Evolutionary conservation across 2,797 vertebrate genomes (phyloP).

Genomic region (Syndactyla subalaris): DNA sequence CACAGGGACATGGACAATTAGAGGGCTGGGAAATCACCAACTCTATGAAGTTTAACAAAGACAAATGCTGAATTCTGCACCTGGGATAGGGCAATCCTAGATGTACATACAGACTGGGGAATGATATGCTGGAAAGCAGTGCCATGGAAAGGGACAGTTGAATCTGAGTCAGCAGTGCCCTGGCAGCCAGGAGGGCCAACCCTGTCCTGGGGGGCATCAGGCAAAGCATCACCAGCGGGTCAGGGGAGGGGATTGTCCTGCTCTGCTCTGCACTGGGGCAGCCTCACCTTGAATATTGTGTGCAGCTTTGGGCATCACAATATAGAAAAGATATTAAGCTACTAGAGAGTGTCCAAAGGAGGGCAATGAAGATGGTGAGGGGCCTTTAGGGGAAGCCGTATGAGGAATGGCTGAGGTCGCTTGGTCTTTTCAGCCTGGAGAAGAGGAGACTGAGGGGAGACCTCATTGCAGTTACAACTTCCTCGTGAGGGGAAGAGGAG

Average conservation of each 20-base stretch:
- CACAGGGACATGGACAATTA: not conserved
- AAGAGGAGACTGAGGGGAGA: not conserved
- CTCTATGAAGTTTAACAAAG: not conserved
- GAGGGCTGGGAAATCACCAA: not conserved
- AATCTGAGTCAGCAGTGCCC: not conserved
- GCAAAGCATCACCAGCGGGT: accelerated
- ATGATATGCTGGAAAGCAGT: not conserved
- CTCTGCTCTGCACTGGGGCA: not conserved
- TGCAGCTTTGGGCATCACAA: accelerated
- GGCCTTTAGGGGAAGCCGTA: accelerated
- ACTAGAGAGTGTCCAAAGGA: not conserved
- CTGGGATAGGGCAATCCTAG: not conserved
- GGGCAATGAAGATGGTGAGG: not conserved
- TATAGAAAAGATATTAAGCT: not conserved
- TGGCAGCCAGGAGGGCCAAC: not conserved
- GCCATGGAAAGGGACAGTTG: accelerated
- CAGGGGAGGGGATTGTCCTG: accelerated
- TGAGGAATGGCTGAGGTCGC: not conserved
- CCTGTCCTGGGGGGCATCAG: not conserved
- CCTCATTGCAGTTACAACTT: not conserved
- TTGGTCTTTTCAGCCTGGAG: not conserved
- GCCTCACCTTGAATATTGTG: not conserved
- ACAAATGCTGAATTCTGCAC: not conserved
- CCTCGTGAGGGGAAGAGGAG: accelerated
- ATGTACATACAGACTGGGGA: not conserved